phyloP scores from a whole-genome alignment of 2,797 vertebrate genomes.

The Menidia menidia region DNA sequence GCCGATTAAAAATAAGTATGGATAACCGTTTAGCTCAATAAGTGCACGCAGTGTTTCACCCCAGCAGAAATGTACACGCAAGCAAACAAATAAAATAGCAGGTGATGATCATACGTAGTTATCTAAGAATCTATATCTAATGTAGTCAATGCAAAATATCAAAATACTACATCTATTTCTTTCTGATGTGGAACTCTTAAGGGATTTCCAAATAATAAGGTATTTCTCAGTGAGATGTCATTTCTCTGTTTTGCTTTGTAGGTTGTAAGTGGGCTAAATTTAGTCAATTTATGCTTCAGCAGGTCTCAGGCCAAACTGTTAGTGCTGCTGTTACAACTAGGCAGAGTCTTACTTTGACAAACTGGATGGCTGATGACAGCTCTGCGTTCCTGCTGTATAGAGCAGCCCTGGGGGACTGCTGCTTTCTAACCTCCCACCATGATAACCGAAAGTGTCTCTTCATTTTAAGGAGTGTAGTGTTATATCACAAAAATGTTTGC shows the following conservation, averaged over 20 bases:
- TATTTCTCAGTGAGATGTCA: background rate
- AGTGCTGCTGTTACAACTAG: constrained; percentile 16
- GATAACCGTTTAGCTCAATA: background rate
- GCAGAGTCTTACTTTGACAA: constrained; percentile 30
- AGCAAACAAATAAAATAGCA: too few species aligned
- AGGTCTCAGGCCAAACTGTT: constrained; percentile 22
- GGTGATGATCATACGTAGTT: too few species aligned
- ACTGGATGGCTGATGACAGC: constrained; percentile 23
- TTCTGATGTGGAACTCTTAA: background rate
- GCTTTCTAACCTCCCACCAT: constrained; percentile 22
- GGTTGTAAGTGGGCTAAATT: constrained; percentile 18
- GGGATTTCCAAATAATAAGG: background rate
- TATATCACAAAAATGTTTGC: background rate
- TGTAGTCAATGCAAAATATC: background rate
- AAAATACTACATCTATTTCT: background rate
- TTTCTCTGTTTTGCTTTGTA: constrained; percentile 10
- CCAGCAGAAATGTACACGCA: background rate
- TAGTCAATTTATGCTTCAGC: constrained; percentile 16
- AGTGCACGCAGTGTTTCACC: background rate
- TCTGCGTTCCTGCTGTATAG: constrained; percentile 21
- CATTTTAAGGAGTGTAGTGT: background rate
- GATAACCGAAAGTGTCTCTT: constrained; percentile 2
- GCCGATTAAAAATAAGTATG: constrained; percentile 5
- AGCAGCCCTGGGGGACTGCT: constrained; percentile 26
- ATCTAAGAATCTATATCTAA: too few species aligned